Conservation (phyloP, 35 echinoderm and acorn worm genomes). For the Apostichopus parvimensis region DNA sequence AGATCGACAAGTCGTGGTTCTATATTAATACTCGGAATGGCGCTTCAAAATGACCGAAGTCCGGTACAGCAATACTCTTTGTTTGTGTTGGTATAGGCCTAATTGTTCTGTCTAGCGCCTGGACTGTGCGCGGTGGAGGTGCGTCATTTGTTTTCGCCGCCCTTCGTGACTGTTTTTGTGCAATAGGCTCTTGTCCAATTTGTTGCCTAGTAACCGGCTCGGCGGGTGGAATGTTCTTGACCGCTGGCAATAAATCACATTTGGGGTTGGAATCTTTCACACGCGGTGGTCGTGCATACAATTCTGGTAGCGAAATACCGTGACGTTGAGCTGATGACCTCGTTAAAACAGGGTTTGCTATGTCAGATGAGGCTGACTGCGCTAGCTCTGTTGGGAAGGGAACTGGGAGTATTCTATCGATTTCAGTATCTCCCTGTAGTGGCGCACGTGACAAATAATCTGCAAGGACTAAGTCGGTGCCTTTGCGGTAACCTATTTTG, state of each 20-base stretch:
- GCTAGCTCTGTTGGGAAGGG: background rate
- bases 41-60: background rate
- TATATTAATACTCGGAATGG: background rate
- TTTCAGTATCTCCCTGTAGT: slow-evolving; percentile 36
- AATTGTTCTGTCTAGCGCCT: background rate
- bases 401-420: slow-evolving; percentile 38
- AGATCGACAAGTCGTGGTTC: background rate
- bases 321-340: background rate
- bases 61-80: background rate
- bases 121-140: background rate
- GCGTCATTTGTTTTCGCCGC: too few relatives aligned
- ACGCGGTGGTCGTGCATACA: background rate
- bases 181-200: too few relatives aligned
- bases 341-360: background rate
- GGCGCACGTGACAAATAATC: slow-evolving; percentile 39
- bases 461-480: slow-evolving; percentile 48
- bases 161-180: too few relatives aligned
- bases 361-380: background rate
- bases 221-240: too few relatives aligned
- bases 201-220: too few relatives aligned
- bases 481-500: slow-evolving; percentile 67
- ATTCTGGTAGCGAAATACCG: background rate
- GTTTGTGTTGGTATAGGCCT: background rate
- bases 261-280: background rate
- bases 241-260: background rate